Percentiles rank a stretch among this genome's conserved stretches.
Evolutionary conservation across 2,888 invertebrate species (phyloP).

Genomic region (Parnassius smintheus): DNA sequence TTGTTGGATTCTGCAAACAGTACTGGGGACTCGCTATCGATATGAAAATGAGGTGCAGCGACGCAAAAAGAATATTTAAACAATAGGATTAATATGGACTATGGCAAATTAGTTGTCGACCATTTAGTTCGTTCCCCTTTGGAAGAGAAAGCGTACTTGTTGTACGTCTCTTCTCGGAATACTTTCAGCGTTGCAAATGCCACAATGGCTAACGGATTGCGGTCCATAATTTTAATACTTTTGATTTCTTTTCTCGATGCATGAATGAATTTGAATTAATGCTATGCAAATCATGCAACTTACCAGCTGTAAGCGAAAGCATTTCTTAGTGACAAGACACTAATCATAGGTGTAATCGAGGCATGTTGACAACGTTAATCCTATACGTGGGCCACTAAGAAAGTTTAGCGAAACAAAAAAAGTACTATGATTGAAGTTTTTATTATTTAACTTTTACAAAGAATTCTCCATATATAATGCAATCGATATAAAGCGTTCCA

Average conservation of each 20-base stretch:
- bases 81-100: constrained; percentile 65
- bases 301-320: constrained; percentile 10
- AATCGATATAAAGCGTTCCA: too few species aligned
- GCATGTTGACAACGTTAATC: neutral
- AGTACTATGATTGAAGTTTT: too few species aligned
- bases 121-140: constrained; percentile 67
- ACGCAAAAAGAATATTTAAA: constrained; percentile 6
- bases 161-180: constrained; percentile 69
- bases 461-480: too few species aligned
- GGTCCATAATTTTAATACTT: constrained; percentile 54
- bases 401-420: too few species aligned
- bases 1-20: neutral
- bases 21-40: neutral
- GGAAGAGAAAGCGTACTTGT: constrained; percentile 67
- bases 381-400: too few species aligned
- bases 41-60: neutral
- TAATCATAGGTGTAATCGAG: neutral
- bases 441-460: too few species aligned
- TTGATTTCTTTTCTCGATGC: constrained; percentile 48
- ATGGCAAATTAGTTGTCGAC: constrained; percentile 65
- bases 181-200: constrained; percentile 68
- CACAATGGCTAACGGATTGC: constrained; percentile 71
- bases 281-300: constrained; percentile 5
- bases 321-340: constrained; percentile 1
- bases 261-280: constrained; percentile 13